Evolutionary conservation across 2,113 vertebrate genomes (phyloP), one percentile per base, ranked within the genome.

Genomic region (Catharus minimus): DNA sequence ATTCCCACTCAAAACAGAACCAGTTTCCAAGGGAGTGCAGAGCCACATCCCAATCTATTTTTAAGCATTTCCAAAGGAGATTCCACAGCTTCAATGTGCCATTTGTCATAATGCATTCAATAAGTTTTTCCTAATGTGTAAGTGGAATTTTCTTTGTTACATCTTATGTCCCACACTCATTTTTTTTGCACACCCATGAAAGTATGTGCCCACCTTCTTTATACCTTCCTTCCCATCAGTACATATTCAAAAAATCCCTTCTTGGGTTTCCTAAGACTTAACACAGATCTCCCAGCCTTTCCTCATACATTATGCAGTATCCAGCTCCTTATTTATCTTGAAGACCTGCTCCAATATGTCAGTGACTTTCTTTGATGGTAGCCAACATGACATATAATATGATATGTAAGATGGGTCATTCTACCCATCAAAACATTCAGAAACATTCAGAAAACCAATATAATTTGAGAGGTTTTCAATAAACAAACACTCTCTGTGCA

Each of bases 391-490:
- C 53, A 90, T 27, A 58, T 23, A 69, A 92, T 41, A 65, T 3
- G 41, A 58, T 38, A 94, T 32, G 28, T 28, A 53, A 36, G 30
- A 77, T 41, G 71, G 53, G 64, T 74, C 41, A 26, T 67, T 80
- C 82, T 87, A 83, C 57, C 62, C 49, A 50, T 83, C 81, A 71
- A 94, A 92, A 72, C 24, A 79, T 82, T 64, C 32, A 73, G 69
- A 86, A 94, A 83, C 21, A 79, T 82, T 64, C 33, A 69, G 69
- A 87, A 94, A 83, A 30, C 0, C 47, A 90, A 68, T 38, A 92
- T 71, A 76, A 69, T 65, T 73, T 77, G 58, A 91, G 69, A 96
- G 10, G 5, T 79, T 95, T 95, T 90, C 74, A 92, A 92, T 94
- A 91, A 88, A 89, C 82, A 91, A 93, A 94, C 61, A 30, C 32